These are phyloP conservation scores for Antrozous pallidus DNA, from an alignment of 2,797 vertebrate species.

Conservation along the genomic window DNA sequence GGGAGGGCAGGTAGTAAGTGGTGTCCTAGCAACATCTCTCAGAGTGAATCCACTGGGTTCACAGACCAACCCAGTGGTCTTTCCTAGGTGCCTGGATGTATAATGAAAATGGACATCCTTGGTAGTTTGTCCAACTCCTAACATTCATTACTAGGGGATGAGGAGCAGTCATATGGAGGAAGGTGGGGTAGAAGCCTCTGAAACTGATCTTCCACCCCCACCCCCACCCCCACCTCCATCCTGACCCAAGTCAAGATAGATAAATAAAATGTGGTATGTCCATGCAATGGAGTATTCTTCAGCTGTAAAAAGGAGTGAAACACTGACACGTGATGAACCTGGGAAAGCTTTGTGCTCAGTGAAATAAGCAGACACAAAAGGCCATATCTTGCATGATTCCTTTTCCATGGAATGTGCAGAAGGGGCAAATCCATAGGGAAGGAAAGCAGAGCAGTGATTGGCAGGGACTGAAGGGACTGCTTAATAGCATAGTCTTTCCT, in stretches of 20 bases:
- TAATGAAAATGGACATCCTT: not conserved
- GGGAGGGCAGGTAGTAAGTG: not conserved
- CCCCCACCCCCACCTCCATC: no score
- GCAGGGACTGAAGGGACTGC: not conserved
- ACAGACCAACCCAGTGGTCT: not conserved
- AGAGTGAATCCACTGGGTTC: not conserved
- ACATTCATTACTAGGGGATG: not conserved
- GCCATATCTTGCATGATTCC: fast-evolving
- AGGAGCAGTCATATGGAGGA: not conserved
- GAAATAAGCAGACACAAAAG: not conserved
- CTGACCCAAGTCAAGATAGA: not conserved
- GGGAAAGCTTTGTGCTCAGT: fast-evolving
- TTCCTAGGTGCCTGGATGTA: not conserved
- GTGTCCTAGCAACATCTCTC: not conserved
- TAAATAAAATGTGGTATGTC: no score
- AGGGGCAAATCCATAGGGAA: not conserved
- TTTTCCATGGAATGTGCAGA: no score
- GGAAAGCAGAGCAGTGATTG: not conserved
- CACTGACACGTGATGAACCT: fast-evolving
- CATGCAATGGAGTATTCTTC: fast-evolving
- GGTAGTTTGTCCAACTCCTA: not conserved
- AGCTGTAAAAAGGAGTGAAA: not conserved
- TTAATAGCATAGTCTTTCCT: not conserved
- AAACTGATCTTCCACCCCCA: not conserved
- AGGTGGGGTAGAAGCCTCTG: not conserved